A percentile compares a stretch with the other conserved stretches of the same genome.
Evolutionary conservation across 2,888 invertebrate genomes (phyloP).

Genomic region (Neria commutata): DNA sequence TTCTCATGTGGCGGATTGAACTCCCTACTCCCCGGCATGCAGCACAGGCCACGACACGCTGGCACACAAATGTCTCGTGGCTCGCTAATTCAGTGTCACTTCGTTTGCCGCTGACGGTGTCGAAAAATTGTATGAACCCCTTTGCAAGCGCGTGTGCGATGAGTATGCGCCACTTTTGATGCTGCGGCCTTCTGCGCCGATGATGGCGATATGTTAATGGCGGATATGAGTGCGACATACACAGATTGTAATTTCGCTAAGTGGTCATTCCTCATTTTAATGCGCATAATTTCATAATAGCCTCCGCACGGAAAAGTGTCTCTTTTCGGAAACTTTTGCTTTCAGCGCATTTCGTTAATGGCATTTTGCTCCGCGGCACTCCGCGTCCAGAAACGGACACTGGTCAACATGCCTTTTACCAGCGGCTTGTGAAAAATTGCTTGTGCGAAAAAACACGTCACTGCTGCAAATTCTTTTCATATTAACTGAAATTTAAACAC

Average conservation of each 20-base stretch:
- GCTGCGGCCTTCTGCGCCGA: too few relatives aligned
- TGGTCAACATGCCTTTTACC: too few relatives aligned
- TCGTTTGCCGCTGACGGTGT: constrained; percentile 6
- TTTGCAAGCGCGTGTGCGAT: not conserved
- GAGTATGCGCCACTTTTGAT: constrained; percentile 33
- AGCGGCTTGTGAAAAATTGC: too few relatives aligned
- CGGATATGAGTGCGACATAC: constrained; percentile 29
- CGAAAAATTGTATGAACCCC: constrained; percentile 19
- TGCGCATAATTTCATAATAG: constrained; percentile 57
- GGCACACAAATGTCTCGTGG: constrained; percentile 12
- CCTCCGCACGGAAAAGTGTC: constrained; percentile 43
- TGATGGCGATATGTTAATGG: constrained; percentile 35
- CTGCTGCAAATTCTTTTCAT: not conserved
- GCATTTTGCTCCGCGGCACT: too few relatives aligned
- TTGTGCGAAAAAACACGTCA: too few relatives aligned
- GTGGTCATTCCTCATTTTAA: constrained; percentile 63
- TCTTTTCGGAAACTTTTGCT: not conserved
- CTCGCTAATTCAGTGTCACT: constrained; percentile 20
- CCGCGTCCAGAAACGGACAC: too few relatives aligned
- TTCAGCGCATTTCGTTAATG: not conserved
- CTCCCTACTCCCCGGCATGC: not conserved
- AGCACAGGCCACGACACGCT: too few relatives aligned
- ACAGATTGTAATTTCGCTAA: constrained; percentile 62
- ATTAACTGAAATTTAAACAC: not conserved
- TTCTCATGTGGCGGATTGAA: not conserved